Conservation (phyloP, 2,888 invertebrate genomes). For the Ceraclea dissimilis region DNA sequence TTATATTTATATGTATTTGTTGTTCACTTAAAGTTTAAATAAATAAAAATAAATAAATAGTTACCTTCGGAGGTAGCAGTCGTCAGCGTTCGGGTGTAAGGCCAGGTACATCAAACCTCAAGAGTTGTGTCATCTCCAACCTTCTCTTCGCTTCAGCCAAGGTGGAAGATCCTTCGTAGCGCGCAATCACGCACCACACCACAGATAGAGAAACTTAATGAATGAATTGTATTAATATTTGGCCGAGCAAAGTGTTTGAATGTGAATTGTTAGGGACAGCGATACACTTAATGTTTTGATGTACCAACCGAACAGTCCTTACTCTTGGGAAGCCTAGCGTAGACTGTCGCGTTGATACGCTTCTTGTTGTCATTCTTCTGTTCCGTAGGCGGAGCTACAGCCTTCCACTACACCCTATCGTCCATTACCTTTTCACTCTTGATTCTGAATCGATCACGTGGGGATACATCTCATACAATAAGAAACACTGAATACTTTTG, state of each 20-base stretch:
- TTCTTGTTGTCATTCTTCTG: constrained; percentile 7
- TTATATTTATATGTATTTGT: too few species aligned
- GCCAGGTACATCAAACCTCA: constrained; percentile 44
- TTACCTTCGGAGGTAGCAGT: constrained; percentile 45
- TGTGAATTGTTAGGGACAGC: background rate
- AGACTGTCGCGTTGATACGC: constrained; percentile 13
- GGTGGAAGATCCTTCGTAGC: constrained; percentile 21
- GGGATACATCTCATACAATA: too few species aligned
- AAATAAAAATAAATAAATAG: background rate
- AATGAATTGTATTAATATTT: background rate
- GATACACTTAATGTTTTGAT: background rate
- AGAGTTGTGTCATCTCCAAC: constrained; percentile 37
- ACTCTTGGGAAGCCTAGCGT: constrained; percentile 18
- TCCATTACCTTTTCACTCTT: background rate
- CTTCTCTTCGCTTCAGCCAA: constrained; percentile 13
- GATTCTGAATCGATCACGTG: too few species aligned
- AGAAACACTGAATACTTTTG: too few species aligned
- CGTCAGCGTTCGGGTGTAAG: constrained; percentile 51
- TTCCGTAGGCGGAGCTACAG: constrained; percentile 15
- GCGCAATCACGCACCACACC: background rate
- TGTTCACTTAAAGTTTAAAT: too few species aligned
- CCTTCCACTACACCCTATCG: background rate
- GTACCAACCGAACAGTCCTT: constrained; percentile 6
- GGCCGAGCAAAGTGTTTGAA: too few species aligned
- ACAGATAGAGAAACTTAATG: background rate